Evolutionary conservation across 2,113 vertebrate species (phyloP), one percentile per base, ranked within the genome.

Genomic region (Alligator mississippiensis): DNA sequence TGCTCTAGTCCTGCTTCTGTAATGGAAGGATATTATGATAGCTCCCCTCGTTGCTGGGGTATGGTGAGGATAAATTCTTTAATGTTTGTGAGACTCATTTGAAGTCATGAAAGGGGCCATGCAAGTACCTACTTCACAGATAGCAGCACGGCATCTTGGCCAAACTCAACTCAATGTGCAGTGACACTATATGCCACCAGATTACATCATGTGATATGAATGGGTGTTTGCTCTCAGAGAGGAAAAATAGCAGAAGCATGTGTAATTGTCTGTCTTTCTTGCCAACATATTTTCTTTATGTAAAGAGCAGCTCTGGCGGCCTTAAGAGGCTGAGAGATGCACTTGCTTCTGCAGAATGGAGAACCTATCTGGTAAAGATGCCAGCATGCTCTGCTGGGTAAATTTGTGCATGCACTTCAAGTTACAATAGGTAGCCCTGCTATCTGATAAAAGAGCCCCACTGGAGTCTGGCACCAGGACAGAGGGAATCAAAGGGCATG

Each of bases 321-420:
- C 84, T 84, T 92, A 91, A 96, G 93, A 96, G 90, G 80, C 90
- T 94, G 80, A 96, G 87, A 97, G 93, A 95, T 97, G 92, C 77
- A 93, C 1, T 0, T 63, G 54, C 63, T 94, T 82, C 87, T 93
- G 94, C 92, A 86, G 25, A 22, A 93, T 94, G 80, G 77, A 90
- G 84, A 92, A 95, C 85, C 90, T 93, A 95, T 95, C 96, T 94
- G 85, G 63, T 57, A 86, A 94, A 76, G 94, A 96, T 97, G 93
- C 94, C 95, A 96, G 92, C 34, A 0, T 93, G 96, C 80, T 80
- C 0, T 58, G 92, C 93, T 96, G 88, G 64, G 97, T 97, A 97
- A 97, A 97, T 97, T 97, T 97, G 93, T 90, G 68, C 90, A 94
- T 77, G 54, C 76, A 94, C 96, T 97, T 96, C 85, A 97, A 34